Conservation (phyloP, 2,797 vertebrate species). For the Microcaecilia unicolor region DNA sequence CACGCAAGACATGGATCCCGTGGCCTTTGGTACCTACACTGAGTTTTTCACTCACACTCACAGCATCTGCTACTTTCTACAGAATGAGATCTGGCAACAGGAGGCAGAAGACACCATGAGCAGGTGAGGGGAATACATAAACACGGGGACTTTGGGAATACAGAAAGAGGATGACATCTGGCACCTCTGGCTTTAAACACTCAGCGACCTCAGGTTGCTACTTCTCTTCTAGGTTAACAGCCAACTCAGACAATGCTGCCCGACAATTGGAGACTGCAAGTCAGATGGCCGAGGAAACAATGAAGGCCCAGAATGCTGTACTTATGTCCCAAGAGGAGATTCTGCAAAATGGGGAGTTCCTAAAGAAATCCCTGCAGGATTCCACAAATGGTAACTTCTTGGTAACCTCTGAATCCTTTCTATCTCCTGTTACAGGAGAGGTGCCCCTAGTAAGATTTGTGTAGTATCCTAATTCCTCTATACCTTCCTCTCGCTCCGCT, state of each 20-base stretch:
- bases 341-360: constrained; percentile 57
- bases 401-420: no score
- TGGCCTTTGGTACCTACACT: constrained; percentile 66
- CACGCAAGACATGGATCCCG: constrained; percentile 58
- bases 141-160: no score
- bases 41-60: constrained; percentile 76
- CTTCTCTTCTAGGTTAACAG: constrained; percentile 44
- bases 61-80: constrained; percentile 70
- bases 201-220: no score
- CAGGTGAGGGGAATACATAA: constrained; percentile 29
- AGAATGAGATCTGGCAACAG: constrained; percentile 64
- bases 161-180: no score
- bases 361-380: constrained; percentile 51
- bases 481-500: no score
- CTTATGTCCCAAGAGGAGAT: constrained; percentile 59
- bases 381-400: constrained; percentile 60
- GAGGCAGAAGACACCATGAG: constrained; percentile 50
- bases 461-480: no score
- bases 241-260: constrained; percentile 60
- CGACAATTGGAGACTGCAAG: constrained; percentile 58
- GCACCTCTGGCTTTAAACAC: not conserved
- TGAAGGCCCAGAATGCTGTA: constrained; percentile 49
- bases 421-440: no score
- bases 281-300: constrained; percentile 50
- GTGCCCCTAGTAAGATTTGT: no score